phyloP scores from a whole-genome alignment of 1,140 invertebrate species.

The Rhopalosiphum maidis region DNA sequence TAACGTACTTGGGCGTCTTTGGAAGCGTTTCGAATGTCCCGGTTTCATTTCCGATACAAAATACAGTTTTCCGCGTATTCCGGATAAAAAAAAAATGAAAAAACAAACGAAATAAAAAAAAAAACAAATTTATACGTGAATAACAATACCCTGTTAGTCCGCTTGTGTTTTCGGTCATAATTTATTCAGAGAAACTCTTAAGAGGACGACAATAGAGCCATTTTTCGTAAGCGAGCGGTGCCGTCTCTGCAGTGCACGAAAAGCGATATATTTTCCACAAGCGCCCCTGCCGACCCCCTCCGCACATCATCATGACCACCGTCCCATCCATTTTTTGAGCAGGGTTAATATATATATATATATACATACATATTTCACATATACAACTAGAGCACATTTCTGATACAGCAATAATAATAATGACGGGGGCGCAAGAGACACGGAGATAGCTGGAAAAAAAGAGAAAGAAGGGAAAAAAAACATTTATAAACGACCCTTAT shows the following conservation, averaged over 20 bases:
- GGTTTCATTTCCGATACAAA: conserved; percentile 52
- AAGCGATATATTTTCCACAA: conserved; percentile 55
- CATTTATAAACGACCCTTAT: conserved; percentile 54
- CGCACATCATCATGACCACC: neutral
- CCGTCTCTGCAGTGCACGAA: conserved; percentile 36
- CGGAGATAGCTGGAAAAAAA: neutral
- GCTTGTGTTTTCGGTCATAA: conserved; percentile 57
- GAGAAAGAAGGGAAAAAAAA: neutral
- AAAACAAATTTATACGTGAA: conserved; percentile 52
- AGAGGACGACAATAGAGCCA: conserved; percentile 55
- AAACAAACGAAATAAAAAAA: neutral
- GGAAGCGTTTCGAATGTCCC: conserved; percentile 41
- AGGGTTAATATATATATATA: neutral
- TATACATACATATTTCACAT: neutral
- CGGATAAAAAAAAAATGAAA: neutral
- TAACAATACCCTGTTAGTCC: conserved; percentile 53
- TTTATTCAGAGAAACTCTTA: conserved; percentile 56
- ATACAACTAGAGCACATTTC: conserved; percentile 32
- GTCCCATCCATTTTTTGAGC: neutral
- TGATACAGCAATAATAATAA: conserved; percentile 56
- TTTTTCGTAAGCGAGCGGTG: conserved; percentile 53
- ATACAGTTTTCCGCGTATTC: conserved; percentile 35
- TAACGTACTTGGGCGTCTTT: neutral
- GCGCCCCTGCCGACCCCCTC: neutral
- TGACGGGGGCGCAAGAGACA: conserved; percentile 23